These are phyloP conservation scores for Capreolus pygargus DNA, from an alignment of 2,113 vertebrate genomes.

Conservation along the genomic window DNA sequence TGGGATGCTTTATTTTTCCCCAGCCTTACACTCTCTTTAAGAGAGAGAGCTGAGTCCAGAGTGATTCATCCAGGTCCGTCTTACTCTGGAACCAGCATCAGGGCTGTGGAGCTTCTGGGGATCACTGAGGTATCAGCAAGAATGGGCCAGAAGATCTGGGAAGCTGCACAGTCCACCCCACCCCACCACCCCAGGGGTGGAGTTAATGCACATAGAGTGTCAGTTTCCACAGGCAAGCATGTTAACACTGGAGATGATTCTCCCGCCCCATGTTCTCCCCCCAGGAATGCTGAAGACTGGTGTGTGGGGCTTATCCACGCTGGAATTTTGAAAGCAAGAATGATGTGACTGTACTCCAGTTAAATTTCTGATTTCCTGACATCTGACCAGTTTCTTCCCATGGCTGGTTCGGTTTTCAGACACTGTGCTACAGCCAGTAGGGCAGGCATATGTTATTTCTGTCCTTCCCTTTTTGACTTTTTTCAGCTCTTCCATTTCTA, in stretches of 20 bases:
- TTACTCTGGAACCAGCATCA: not conserved
- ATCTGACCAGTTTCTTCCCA: not conserved
- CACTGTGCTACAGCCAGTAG: not conserved
- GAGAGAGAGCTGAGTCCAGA: not conserved
- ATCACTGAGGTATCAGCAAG: not conserved
- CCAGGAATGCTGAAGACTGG: not conserved
- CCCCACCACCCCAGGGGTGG: not conserved
- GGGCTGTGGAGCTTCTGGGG: not conserved
- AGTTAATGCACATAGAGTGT: not conserved
- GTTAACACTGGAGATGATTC: not conserved
- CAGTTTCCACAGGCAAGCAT: not conserved
- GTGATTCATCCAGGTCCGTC: not conserved
- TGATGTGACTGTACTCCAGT: conserved; percentile 11
- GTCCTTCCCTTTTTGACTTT: not conserved
- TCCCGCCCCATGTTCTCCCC: not conserved
- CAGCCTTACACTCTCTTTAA: not conserved
- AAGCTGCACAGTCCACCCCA: not conserved
- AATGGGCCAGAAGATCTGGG: not conserved
- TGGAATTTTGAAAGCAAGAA: conserved; percentile 22
- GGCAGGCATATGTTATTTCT: not conserved
- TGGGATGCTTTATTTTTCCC: not conserved
- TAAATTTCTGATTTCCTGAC: conserved; percentile 66
- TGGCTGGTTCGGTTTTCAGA: not conserved
- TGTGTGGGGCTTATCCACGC: not conserved
- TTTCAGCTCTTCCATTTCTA: conserved; percentile 45